Percentiles rank a stretch among this genome's conserved stretches.
These are phyloP conservation scores for Heliconius hortense DNA, from an alignment of 2,888 invertebrate genomes.

Conservation along the genomic window DNA sequence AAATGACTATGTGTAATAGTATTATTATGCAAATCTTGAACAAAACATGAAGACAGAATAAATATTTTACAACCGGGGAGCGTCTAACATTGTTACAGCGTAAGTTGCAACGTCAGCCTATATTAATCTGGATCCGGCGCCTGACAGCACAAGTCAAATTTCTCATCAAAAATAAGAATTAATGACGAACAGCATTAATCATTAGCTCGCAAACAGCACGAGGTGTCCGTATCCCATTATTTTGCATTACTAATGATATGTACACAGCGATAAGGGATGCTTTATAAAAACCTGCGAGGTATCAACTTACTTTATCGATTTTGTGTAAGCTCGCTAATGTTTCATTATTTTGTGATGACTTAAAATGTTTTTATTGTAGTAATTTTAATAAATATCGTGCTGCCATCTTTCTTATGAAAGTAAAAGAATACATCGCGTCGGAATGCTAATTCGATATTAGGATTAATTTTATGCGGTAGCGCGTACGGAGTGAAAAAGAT, in stretches of 20 bases:
- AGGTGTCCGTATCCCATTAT: slow-evolving; percentile 82
- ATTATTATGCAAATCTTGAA: slow-evolving; percentile 30
- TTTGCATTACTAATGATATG: slow-evolving; percentile 83
- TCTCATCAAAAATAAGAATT: slow-evolving; percentile 83
- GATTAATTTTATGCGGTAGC: slow-evolving; percentile 64
- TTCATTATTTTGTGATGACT: slow-evolving; percentile 42
- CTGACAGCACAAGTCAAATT: slow-evolving; percentile 81
- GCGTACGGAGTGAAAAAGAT: slow-evolving; percentile 62
- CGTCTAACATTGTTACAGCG: slow-evolving; percentile 62
- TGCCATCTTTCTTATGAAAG: slow-evolving; percentile 38
- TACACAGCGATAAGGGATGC: slow-evolving; percentile 75
- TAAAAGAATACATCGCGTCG: slow-evolving; percentile 42
- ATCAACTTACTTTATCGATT: slow-evolving; percentile 60
- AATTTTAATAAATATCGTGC: slow-evolving; percentile 36
- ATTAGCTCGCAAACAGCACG: slow-evolving; percentile 80
- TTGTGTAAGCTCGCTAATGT: slow-evolving; percentile 48
- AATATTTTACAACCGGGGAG: slow-evolving; percentile 45
- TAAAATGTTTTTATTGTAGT: slow-evolving; percentile 36
- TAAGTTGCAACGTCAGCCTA: slow-evolving; percentile 79
- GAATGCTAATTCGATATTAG: slow-evolving; percentile 62
- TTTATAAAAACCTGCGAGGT: slow-evolving; percentile 70
- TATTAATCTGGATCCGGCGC: slow-evolving; percentile 80
- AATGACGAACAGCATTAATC: slow-evolving; percentile 81
- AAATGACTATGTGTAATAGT: slow-evolving; percentile 1
- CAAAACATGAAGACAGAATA: slow-evolving; percentile 39